Base-by-base conservation (phyloP, 2,888 invertebrate genomes). In the Ligdia adustata region DNA sequence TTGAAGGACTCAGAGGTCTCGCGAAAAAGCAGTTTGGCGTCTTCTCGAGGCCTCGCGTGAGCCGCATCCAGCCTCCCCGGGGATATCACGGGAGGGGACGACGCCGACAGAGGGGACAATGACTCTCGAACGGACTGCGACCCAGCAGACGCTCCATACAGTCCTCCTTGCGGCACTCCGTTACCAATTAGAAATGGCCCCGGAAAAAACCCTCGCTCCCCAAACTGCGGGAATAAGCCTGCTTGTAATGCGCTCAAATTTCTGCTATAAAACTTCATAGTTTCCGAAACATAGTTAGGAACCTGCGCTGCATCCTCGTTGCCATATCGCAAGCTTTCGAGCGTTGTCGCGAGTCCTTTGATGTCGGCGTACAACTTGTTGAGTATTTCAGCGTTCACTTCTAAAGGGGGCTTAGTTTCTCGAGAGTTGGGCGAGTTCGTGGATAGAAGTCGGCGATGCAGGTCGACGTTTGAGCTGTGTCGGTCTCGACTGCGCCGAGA, bases 341-440 rank as follows among this genome's bases (percentile, higher is more conserved):
- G 72, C 0, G 91, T 91, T 1, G 90, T 85, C 2, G 93, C 92
- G 33, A 93, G 81, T 3, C 92, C 92, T 72, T 93, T 93, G 35
- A 94, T 93, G 40, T 95, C 95, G 1, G 95, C 95, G 75, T 97
- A 97, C 16, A 97, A 89, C 65, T 97, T 92, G 13, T 96, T 95
- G 50, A 97, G 82, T 49, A 97, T 93, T 75, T 97, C 97, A 11
- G 94, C 94, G 75, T 96, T 96, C 32, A 96, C 91, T 62, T 94
- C 92, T 44, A 93, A 75, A 2, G 79, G 85, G 37, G 93, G 93
- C 43, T 84, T 78, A 45, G 86, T 83, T 26, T 92, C 90, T 40
- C 93, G 91, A 26, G 90, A 74, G 14, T 92, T 93, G 0, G 82
- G 78, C 2, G 87, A 81, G 27, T 77, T 75, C 2, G 90, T 90